A percentile compares a stretch with the other conserved stretches of the same genome.
Conservation (phyloP, 1,140 invertebrate genomes). For the Drosophila mayri region DNA sequence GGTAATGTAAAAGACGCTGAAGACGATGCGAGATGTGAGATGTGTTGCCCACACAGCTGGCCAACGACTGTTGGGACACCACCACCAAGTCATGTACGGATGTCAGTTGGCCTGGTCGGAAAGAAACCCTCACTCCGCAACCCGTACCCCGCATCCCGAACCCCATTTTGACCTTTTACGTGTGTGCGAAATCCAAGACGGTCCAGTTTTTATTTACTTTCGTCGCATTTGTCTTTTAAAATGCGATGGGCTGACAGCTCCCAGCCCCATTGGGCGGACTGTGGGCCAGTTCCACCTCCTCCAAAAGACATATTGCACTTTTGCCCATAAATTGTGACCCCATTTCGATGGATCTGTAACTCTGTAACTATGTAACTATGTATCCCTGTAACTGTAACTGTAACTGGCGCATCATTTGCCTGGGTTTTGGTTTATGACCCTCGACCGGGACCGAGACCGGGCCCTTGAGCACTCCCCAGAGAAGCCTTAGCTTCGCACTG, state of each 20-base stretch:
- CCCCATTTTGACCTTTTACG: slow-evolving; percentile 45
- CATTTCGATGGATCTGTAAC: slow-evolving; percentile 46
- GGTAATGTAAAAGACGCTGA: slow-evolving; percentile 71
- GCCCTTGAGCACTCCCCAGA: slow-evolving; percentile 65
- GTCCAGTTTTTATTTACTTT: slow-evolving; percentile 79
- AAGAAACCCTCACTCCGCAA: not conserved
- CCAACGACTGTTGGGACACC: slow-evolving; percentile 20
- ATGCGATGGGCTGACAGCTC: slow-evolving; percentile 64
- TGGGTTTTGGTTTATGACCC: slow-evolving; percentile 66
- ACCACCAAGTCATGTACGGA: slow-evolving; percentile 30
- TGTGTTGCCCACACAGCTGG: slow-evolving; percentile 58
- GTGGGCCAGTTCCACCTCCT: slow-evolving; percentile 2
- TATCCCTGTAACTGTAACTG: slow-evolving; percentile 45
- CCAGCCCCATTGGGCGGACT: slow-evolving; percentile 60
- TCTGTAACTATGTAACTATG: slow-evolving; percentile 29
- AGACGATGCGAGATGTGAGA: slow-evolving; percentile 24
- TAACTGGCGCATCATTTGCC: slow-evolving; percentile 62
- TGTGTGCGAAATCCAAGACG: slow-evolving; percentile 57
- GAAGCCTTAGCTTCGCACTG: slow-evolving; percentile 6
- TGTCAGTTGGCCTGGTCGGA: slow-evolving; percentile 34
- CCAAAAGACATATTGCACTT: slow-evolving; percentile 70
- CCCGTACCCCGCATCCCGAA: too few species aligned
- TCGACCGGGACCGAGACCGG: slow-evolving; percentile 3
- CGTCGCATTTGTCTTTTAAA: slow-evolving; percentile 70
- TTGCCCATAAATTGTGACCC: slow-evolving; percentile 64